Base-by-base conservation (phyloP, 2,113 vertebrate species). In the Oryzias woworae region DNA sequence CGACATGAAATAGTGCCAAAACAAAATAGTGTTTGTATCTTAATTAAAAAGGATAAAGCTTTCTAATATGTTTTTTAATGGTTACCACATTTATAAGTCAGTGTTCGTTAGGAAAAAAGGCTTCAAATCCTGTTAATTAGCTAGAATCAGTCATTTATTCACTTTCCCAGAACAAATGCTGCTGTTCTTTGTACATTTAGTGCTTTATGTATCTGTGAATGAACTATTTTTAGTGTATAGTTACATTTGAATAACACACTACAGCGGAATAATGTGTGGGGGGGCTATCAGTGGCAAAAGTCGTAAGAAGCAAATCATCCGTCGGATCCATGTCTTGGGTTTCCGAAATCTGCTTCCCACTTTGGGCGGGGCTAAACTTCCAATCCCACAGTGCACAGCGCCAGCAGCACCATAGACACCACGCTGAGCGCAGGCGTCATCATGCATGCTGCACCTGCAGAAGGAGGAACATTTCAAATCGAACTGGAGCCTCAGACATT, bases 301-400 rank as follows among this genome's bases (percentile, higher is more conserved):
- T n/a, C 52, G 26, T 64, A 55, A 45, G 43, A 14, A 68, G 31
- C 68, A 42, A 24, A 71, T 66, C 17, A 57, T 50, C 44, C 13
- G 54, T 13, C 28, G 14, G 16, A 23, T 73, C 56, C 36, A 20
- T 22, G 24, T 47, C 47, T 51, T 49, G 28, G 50, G 24, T 54
- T 76, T 62, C 51, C 86, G 83, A 80, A 90, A 77, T 91, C 74
- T 12, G 36, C 36, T 36, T 12, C 36, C 36, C 36, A 36, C 36
- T 13, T 12, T 36, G 36, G 36, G 36, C 36, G 10, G 31, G 58
- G 78, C 73, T 91, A 96, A 75, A 93, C 89, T 92, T 90, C 92
- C 83, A 98, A 86, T 87, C 90, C 91, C 83, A 89, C 80, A 81
- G 91, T 92, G 85, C 90, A 75, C 16, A 97, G 81, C 20, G 89